Conservation (phyloP, 2,113 vertebrate genomes). For the Bos javanicus region DNA sequence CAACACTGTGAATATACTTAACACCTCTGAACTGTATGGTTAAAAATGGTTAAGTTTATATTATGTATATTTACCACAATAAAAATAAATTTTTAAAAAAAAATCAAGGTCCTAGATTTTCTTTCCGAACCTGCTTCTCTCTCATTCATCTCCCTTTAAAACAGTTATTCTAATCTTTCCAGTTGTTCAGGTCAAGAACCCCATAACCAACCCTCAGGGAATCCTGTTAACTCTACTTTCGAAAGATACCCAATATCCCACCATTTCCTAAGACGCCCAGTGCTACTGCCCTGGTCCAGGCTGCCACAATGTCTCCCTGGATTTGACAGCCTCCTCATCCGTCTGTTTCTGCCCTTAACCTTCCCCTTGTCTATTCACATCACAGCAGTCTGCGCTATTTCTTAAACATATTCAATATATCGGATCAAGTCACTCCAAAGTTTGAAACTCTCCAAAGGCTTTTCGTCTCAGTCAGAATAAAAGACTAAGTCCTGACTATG, state of each 20-base stretch:
- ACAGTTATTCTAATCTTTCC: background rate
- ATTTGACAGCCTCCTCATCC: background rate
- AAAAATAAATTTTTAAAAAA: background rate
- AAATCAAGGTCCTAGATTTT: background rate
- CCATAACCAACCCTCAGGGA: background rate
- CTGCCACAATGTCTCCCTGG: background rate
- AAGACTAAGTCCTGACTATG: background rate
- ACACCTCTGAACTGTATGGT: background rate
- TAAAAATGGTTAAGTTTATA: background rate
- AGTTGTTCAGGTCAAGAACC: background rate
- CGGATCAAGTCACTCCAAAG: background rate
- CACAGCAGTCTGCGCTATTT: background rate
- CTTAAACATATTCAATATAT: background rate
- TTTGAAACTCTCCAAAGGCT: background rate
- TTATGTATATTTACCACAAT: background rate
- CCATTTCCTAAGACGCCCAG: background rate
- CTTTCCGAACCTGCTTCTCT: background rate
- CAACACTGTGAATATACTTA: background rate
- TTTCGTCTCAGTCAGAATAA: background rate
- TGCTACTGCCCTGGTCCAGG: background rate
- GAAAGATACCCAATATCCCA: background rate
- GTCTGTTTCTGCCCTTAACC: background rate
- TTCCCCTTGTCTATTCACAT: background rate
- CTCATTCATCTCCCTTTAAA: background rate
- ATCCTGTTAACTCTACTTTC: background rate